phyloP scores from a whole-genome alignment of 2,888 invertebrate genomes.

The Hirtodrosophila trivittata region DNA sequence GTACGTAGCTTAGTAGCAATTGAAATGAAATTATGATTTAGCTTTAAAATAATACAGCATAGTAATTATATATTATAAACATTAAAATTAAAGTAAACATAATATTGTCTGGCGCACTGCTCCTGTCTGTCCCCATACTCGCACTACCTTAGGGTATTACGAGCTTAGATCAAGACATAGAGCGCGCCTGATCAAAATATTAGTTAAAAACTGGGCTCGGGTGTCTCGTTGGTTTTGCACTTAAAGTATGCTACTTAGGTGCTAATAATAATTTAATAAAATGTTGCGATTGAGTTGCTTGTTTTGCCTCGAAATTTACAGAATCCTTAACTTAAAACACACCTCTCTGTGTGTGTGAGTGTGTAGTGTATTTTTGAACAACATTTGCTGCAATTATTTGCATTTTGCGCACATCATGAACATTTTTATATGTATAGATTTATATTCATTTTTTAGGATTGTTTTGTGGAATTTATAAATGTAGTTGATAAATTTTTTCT shows the following conservation, averaged over 20 bases:
- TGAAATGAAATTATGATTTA: conserved; percentile 33
- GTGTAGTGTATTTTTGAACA: conserved; percentile 36
- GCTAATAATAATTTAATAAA: conserved; percentile 53
- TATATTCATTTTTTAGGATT: conserved; percentile 17
- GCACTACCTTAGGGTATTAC: not conserved
- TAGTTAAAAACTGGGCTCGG: conserved; percentile 65
- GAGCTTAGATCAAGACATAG: not conserved
- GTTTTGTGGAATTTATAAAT: too few species aligned
- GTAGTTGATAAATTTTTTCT: conserved; percentile 3
- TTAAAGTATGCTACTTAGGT: conserved; percentile 53
- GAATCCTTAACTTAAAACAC: conserved; percentile 3
- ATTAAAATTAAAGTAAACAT: conserved; percentile 59
- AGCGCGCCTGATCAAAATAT: conserved; percentile 25
- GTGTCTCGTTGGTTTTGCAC: conserved; percentile 53
- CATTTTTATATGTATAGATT: conserved; percentile 22
- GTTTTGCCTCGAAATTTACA: conserved; percentile 42
- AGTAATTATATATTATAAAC: conserved; percentile 12
- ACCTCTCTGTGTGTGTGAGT: conserved; percentile 18
- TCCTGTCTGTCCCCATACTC: not conserved
- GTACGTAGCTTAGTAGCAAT: conserved; percentile 27
- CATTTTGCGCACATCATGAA: conserved; percentile 58
- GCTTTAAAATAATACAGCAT: conserved; percentile 37
- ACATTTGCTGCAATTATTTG: conserved; percentile 49
- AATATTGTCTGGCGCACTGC: conserved; percentile 30
- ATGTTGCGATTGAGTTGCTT: conserved; percentile 27